Percentiles rank a stretch among this genome's conserved stretches.
Evolutionary conservation across 2,113 vertebrate species (phyloP).

Genomic region (Ellobius talpinus): DNA sequence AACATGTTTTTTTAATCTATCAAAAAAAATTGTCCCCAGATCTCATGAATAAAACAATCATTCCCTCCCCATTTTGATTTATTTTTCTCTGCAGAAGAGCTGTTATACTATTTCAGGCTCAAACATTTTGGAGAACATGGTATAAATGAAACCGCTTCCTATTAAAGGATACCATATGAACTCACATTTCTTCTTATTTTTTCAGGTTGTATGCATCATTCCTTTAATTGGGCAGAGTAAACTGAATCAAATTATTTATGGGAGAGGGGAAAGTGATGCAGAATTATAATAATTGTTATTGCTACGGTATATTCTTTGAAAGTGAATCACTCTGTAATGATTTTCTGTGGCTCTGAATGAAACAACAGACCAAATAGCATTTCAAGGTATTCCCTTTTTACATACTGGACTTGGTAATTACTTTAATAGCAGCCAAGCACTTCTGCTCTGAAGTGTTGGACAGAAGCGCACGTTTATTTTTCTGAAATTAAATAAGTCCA

Average conservation of each 20-base stretch:
- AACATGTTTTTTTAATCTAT: slow-evolving; percentile 1
- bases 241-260: slow-evolving; percentile 78
- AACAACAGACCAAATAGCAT: slow-evolving; percentile 13
- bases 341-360: slow-evolving; percentile 47
- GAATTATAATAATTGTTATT: slow-evolving; percentile 68
- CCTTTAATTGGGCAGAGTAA: slow-evolving; percentile 77
- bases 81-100: not conserved
- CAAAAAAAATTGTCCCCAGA: slow-evolving; percentile 34
- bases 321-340: slow-evolving; percentile 61
- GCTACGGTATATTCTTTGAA: slow-evolving; percentile 66
- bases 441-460: slow-evolving; percentile 47
- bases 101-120: slow-evolving; percentile 30
- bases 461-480: slow-evolving; percentile 59
- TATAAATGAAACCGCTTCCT: slow-evolving; percentile 61
- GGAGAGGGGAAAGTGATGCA: slow-evolving; percentile 68
- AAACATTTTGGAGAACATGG: slow-evolving; percentile 14
- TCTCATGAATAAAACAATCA: slow-evolving; percentile 7
- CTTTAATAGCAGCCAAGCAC: slow-evolving; percentile 56
- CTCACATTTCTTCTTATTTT: slow-evolving; percentile 77
- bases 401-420: slow-evolving; percentile 70
- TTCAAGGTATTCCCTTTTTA: slow-evolving; percentile 46
- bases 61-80: slow-evolving; percentile 25
- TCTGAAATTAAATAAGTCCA: slow-evolving; percentile 66
- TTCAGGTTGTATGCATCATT: slow-evolving; percentile 77
- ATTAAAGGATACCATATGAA: slow-evolving; percentile 58